Percentiles rank a stretch among this genome's conserved stretches.
phyloP scores from a whole-genome alignment of 2,797 vertebrate genomes.

The Etheostoma nigrum region DNA sequence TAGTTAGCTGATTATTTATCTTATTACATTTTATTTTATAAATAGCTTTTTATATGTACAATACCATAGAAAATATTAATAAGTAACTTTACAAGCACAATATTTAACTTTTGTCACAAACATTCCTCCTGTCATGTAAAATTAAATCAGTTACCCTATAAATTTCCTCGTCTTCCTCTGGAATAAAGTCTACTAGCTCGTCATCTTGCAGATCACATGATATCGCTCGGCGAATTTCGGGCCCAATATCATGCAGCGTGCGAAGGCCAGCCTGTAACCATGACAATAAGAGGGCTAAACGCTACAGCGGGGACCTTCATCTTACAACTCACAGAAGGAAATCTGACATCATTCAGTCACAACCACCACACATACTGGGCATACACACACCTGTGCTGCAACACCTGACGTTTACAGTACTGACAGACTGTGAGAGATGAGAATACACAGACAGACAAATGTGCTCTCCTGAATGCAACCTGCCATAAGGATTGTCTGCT shows the following conservation, averaged over 20 bases:
- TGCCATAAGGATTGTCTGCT: constrained; percentile 35
- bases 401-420: constrained; percentile 74
- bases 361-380: constrained; percentile 66
- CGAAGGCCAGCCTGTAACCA: constrained; percentile 98
- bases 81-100: constrained; percentile 37
- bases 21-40: not conserved
- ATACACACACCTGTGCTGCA: constrained; percentile 67
- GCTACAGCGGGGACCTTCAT: constrained; percentile 64
- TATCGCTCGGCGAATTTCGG: constrained; percentile 99
- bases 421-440: constrained; percentile 79
- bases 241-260: constrained; percentile 99
- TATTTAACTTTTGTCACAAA: constrained; percentile 42
- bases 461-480: constrained; percentile 67
- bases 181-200: constrained; percentile 96
- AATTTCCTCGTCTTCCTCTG: constrained; percentile 97
- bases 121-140: constrained; percentile 69
- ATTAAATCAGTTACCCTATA: constrained; percentile 95
- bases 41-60: constrained; percentile 21
- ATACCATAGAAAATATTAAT: constrained; percentile 26
- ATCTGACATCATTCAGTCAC: constrained; percentile 63
- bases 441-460: constrained; percentile 77
- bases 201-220: constrained; percentile 99
- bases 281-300: constrained; percentile 83
- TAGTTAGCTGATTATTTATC: constrained; percentile 29
- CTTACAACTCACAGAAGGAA: constrained; percentile 66